Percentiles rank a stretch among this genome's conserved stretches.
These are phyloP conservation scores for Pholis gunnellus DNA, from an alignment of 2,113 vertebrate genomes.

Conservation along the genomic window DNA sequence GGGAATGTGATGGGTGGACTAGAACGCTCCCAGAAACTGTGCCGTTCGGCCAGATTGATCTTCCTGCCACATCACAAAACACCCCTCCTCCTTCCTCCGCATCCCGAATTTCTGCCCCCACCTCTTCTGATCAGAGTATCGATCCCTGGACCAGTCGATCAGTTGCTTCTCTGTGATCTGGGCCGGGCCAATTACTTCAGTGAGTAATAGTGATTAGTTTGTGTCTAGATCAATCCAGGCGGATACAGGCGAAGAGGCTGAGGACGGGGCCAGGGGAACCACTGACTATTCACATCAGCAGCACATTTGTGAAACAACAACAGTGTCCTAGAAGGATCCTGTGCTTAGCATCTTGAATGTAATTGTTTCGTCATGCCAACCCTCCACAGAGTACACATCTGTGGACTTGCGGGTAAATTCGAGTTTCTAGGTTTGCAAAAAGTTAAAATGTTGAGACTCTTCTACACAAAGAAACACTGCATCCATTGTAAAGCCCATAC, in stretches of 20 bases:
- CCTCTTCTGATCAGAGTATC: slow-evolving; percentile 93
- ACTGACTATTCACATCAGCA: slow-evolving; percentile 69
- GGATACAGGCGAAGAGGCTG: slow-evolving; percentile 84
- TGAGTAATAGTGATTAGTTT: slow-evolving; percentile 99
- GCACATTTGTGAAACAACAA: slow-evolving; percentile 66
- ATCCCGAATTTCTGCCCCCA: slow-evolving; percentile 86
- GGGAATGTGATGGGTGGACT: slow-evolving; percentile 58
- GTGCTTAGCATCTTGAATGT: slow-evolving; percentile 17
- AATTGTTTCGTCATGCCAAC: slow-evolving; percentile 25
- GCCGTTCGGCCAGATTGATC: slow-evolving; percentile 75
- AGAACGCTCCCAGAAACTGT: slow-evolving; percentile 87
- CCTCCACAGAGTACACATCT: neutral
- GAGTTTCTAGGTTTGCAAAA: neutral
- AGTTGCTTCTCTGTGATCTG: slow-evolving; percentile 97
- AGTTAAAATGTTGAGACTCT: neutral
- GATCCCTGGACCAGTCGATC: slow-evolving; percentile 91
- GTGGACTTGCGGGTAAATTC: neutral
- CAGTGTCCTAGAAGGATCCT: slow-evolving; percentile 37
- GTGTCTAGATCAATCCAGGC: slow-evolving; percentile 96
- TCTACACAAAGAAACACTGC: neutral
- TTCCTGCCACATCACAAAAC: slow-evolving; percentile 67
- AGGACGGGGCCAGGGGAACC: slow-evolving; percentile 61
- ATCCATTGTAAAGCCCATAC: neutral
- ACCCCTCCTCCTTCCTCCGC: slow-evolving; percentile 77
- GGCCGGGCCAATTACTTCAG: slow-evolving; percentile 98